Base-by-base conservation (phyloP, 2,113 vertebrate genomes). In the Cyphomyrus discorhynchus region DNA sequence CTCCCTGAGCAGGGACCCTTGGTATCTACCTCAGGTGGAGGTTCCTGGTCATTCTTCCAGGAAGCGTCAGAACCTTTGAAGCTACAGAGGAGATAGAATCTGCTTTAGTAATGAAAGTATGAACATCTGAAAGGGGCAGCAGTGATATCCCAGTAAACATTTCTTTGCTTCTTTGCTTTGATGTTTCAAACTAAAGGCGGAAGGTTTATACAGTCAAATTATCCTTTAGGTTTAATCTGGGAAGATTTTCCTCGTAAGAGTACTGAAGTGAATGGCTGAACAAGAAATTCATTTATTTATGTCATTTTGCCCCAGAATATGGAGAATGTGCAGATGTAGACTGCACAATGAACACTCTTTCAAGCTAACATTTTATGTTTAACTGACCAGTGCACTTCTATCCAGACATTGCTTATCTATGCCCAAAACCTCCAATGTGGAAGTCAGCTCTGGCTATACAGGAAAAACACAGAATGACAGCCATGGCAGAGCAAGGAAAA, bases 41-140 rank as follows among this genome's bases (percentile, higher is more conserved):
- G 98, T 31, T 99, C 98, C 80, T 98, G 97, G 90, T 99, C 98
- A 88, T 99, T 98, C 92, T 97, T 98, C 98, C 98, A 99, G 3
- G 98, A 99, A 0, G 98, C 98, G 94, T 99, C 98, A 8, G 98
- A 99, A 88, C 98, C 98, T 92, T 95, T 97, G 0, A 95, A 93
- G 84, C 98, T 99, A 89, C 53, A 90, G 7, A 58, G 1, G 62
- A 83, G 89, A 45, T 17, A 88, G 17, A 84, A 47, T 84, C 21
- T 11, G 39, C 2, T 1, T 84, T 10, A 47, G 39, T n/a, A 10
- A 84, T 19, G 45, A 13, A 10, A 10, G 17, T n/a, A 86, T 53
- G 49, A 27, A 86, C 11, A 86, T 53, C 21, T 86, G 13, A 50
- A 86, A 86, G 3, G 21, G 24, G 3, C 47, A 35, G 47, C 49